Conservation (phyloP, 2,113 vertebrate species). For the Xerus inauris region DNA sequence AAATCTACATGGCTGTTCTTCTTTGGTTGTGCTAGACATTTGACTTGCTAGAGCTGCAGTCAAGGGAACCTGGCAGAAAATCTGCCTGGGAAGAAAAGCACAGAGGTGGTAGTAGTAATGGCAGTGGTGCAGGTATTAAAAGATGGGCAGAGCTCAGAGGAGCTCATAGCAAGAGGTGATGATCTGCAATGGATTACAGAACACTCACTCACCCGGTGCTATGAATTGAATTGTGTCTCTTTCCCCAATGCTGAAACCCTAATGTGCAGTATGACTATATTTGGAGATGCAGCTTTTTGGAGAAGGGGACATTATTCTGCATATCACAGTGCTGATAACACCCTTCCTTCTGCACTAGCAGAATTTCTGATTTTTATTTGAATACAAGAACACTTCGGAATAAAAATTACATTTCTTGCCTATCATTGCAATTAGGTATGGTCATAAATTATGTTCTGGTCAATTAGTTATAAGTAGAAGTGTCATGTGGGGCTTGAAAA, state of each 20-base stretch:
- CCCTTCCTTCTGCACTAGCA: not conserved
- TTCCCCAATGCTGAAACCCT: not conserved
- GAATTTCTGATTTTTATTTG: not conserved
- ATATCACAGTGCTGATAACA: too few relatives aligned
- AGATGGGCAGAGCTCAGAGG: not conserved
- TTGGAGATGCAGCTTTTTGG: not conserved
- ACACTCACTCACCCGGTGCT: too few relatives aligned
- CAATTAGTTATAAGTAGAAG: not conserved
- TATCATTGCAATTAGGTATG: not conserved
- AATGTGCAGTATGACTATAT: not conserved
- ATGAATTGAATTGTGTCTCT: not conserved
- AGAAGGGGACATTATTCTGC: not conserved
- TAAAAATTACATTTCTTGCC: not conserved
- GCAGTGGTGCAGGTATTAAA: not conserved
- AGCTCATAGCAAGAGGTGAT: not conserved
- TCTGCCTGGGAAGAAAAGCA: not conserved
- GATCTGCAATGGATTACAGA: not conserved
- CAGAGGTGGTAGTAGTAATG: not conserved
- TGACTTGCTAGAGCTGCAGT: not conserved
- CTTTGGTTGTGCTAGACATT: not conserved
- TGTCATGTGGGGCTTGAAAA: not conserved
- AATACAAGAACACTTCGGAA: not conserved
- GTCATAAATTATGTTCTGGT: not conserved
- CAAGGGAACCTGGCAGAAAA: not conserved
- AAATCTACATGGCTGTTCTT: not conserved